Conservation (phyloP, 2,113 vertebrate genomes). For the Albula goreensis region DNA sequence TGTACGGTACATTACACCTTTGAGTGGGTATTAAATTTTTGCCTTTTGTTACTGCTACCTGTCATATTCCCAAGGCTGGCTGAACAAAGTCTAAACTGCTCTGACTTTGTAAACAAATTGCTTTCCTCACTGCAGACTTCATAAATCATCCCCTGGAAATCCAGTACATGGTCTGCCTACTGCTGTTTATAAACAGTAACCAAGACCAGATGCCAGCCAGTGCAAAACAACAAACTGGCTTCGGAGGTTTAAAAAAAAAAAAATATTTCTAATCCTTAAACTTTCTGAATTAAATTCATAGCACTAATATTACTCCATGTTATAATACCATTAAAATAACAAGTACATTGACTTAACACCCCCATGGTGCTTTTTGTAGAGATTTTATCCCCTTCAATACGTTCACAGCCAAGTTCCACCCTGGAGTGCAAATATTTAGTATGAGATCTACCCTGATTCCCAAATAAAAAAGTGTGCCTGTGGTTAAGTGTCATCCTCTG, state of each 20-base stretch:
- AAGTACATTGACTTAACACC: no score
- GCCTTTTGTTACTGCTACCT: background rate
- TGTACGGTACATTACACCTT: background rate
- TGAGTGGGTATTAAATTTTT: background rate
- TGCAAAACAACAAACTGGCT: background rate
- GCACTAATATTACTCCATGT: background rate
- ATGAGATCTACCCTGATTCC: no score
- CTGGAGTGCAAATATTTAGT: no score
- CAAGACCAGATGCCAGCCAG: background rate
- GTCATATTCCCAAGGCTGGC: background rate
- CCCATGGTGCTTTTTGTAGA: no score
- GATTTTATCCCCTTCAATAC: no score
- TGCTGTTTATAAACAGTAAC: background rate
- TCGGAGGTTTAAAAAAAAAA: background rate
- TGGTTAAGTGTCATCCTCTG: no score
- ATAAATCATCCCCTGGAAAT: background rate
- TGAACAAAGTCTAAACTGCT: constrained; percentile 3
- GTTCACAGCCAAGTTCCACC: no score
- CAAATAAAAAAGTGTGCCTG: no score
- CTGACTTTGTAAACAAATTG: background rate
- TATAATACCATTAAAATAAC: no score
- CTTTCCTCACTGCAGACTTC: background rate
- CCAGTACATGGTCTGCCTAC: background rate
- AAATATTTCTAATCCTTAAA: background rate
- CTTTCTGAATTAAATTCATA: background rate